phyloP scores from a whole-genome alignment of 2,888 invertebrate species.

The Mythimna albipuncta region DNA sequence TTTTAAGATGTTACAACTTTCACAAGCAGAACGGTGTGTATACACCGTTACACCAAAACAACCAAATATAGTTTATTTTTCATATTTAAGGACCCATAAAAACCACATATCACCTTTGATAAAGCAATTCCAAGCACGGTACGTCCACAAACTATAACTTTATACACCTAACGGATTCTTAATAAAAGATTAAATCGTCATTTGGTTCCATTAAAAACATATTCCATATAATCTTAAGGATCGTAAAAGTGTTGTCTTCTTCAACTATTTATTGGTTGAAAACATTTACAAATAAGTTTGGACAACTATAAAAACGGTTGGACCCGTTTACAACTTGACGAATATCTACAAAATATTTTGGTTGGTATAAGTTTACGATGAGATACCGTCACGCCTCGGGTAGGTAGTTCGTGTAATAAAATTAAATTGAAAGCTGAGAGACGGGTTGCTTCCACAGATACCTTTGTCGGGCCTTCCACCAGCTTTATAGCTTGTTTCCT shows the following conservation, averaged over 20 bases:
- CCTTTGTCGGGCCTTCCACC: slow-evolving; percentile 60
- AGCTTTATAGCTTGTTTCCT: slow-evolving; percentile 61
- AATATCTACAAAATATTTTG: slow-evolving; percentile 71
- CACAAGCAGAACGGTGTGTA: slow-evolving; percentile 24
- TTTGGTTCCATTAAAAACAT: slow-evolving; percentile 72
- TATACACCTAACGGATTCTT: slow-evolving; percentile 63
- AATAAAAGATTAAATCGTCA: slow-evolving; percentile 70
- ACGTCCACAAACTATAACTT: slow-evolving; percentile 53
- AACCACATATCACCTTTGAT: slow-evolving; percentile 48
- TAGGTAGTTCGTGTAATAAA: slow-evolving; percentile 65
- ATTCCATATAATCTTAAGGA: slow-evolving; percentile 67
- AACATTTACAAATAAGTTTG: slow-evolving; percentile 80
- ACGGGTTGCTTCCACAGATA: slow-evolving; percentile 57
- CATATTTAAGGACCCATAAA: slow-evolving; percentile 59
- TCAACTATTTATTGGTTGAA: slow-evolving; percentile 70
- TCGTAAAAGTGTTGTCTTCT: slow-evolving; percentile 72
- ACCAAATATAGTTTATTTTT: slow-evolving; percentile 41
- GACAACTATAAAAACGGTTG: slow-evolving; percentile 77
- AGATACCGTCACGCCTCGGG: slow-evolving; percentile 63
- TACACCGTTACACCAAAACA: slow-evolving; percentile 25
- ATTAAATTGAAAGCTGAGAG: slow-evolving; percentile 63
- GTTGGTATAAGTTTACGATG: slow-evolving; percentile 65
- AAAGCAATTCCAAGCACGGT: slow-evolving; percentile 57
- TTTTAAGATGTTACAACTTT: slow-evolving; percentile 10
- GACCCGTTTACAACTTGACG: slow-evolving; percentile 78